These are phyloP conservation scores for Sciurus carolinensis DNA, from an alignment of 2,797 vertebrate genomes.

Conservation along the genomic window DNA sequence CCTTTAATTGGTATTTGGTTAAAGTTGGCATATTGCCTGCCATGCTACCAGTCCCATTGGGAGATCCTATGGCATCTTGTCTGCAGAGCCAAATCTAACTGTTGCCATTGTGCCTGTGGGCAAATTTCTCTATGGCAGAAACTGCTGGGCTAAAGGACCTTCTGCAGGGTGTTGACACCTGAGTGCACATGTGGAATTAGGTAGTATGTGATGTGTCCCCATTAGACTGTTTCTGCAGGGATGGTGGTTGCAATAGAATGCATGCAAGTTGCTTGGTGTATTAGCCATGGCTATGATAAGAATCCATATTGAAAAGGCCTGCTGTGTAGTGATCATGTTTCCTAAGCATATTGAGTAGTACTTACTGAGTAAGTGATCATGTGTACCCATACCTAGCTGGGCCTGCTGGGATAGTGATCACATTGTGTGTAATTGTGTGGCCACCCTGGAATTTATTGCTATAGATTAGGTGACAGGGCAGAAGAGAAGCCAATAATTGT, in stretches of 20 bases:
- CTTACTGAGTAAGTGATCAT: slow-evolving; percentile 69
- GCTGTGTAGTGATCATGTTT: slow-evolving; percentile 53
- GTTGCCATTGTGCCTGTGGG: background rate
- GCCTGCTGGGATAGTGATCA: slow-evolving; percentile 66
- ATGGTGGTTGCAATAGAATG: background rate
- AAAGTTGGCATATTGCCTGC: background rate
- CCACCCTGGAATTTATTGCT: slow-evolving; percentile 72
- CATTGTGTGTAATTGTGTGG: slow-evolving; percentile 41
- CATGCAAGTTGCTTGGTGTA: background rate
- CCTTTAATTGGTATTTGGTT: background rate
- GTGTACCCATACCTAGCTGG: slow-evolving; percentile 49
- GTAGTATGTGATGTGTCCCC: background rate
- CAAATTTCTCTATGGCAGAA: slow-evolving; percentile 16
- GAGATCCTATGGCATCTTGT: background rate
- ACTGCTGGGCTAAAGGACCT: background rate
- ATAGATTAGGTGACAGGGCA: slow-evolving; percentile 54
- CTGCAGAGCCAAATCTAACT: background rate
- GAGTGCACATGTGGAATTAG: background rate
- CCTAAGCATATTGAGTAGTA: slow-evolving; percentile 45
- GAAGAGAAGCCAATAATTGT: slow-evolving; percentile 67
- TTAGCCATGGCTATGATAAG: slow-evolving; percentile 15
- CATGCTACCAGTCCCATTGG: background rate
- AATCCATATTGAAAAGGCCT: slow-evolving; percentile 54
- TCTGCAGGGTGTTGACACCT: background rate
- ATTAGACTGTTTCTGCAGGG: background rate